Conservation (phyloP, 2,113 vertebrate species). For the Percopsis transmontana region DNA sequence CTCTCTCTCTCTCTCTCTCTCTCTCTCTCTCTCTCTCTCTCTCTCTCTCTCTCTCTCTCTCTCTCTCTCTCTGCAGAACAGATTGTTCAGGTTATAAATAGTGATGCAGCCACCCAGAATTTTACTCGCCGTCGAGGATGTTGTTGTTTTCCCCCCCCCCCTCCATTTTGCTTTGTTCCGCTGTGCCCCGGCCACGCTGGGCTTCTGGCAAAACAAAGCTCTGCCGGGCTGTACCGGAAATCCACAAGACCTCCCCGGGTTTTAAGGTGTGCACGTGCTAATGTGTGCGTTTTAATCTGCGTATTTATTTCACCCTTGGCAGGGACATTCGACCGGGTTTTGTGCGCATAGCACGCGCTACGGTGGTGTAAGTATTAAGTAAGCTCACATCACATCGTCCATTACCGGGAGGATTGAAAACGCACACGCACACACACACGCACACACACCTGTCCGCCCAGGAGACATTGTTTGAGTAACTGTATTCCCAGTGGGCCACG, state of each 20-base stretch:
- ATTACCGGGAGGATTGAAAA: too few relatives aligned
- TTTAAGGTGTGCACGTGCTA: neutral
- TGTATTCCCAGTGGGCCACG: slow-evolving; percentile 8
- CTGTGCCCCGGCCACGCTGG: slow-evolving; percentile 26
- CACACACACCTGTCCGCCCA: too few relatives aligned
- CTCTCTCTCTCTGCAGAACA: slow-evolving; percentile 59
- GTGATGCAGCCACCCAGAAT: slow-evolving; percentile 70
- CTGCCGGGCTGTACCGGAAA: slow-evolving; percentile 35
- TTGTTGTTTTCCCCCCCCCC: slow-evolving; percentile 39
- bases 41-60: slow-evolving; percentile 14
- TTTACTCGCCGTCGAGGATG: slow-evolving; percentile 62
- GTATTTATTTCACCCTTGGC: too few relatives aligned
- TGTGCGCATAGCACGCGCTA: too few relatives aligned
- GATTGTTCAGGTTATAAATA: slow-evolving; percentile 74
- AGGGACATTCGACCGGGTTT: too few relatives aligned
- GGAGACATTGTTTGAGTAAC: too few relatives aligned
- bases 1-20: slow-evolving; percentile 12
- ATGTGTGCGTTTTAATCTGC: neutral
- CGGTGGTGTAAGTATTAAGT: too few relatives aligned
- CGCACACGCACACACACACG: too few relatives aligned
- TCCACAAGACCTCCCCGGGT: slow-evolving; percentile 24
- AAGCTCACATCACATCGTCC: too few relatives aligned
- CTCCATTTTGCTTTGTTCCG: slow-evolving; percentile 39
- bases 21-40: slow-evolving; percentile 5
- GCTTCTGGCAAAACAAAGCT: slow-evolving; percentile 51